phyloP scores from a whole-genome alignment of 2,113 vertebrate genomes.

The Thamnophis sirtalis region DNA sequence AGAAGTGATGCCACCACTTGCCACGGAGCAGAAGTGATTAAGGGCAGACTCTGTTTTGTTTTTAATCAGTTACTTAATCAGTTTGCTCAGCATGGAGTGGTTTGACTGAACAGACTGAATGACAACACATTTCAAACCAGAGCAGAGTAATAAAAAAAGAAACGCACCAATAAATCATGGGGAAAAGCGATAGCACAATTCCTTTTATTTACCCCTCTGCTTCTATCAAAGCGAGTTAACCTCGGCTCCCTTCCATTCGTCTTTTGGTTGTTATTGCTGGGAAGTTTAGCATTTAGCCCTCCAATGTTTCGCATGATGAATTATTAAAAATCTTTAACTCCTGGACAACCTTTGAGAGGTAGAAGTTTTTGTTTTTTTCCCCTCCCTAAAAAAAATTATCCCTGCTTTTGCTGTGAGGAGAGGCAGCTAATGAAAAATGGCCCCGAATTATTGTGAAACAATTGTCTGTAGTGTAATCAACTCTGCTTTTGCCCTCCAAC shows the following conservation, averaged over 20 bases:
- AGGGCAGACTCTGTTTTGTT: conserved; percentile 33
- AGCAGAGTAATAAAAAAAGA: conserved; percentile 54
- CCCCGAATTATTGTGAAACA: conserved; percentile 83
- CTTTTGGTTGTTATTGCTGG: conserved; percentile 67
- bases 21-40: conserved; percentile 39
- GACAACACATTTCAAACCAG: conserved; percentile 58
- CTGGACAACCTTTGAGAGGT: conserved; percentile 72
- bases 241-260: conserved; percentile 59
- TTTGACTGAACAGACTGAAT: conserved; percentile 49
- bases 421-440: conserved; percentile 84
- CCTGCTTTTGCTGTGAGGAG: conserved; percentile 76
- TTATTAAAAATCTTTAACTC: conserved; percentile 83
- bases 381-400: conserved; percentile 76
- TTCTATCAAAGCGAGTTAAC: conserved; percentile 64
- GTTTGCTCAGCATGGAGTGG: conserved; percentile 54
- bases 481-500: conserved; percentile 84
- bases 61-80: conserved; percentile 68
- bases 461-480: conserved; percentile 89
- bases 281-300: conserved; percentile 71
- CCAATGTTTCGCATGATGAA: conserved; percentile 78
- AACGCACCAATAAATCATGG: conserved; percentile 39
- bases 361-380: conserved; percentile 64
- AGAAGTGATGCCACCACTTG: not conserved
- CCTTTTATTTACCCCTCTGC: conserved; percentile 60
- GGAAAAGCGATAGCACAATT: conserved; percentile 51